A percentile compares a stretch with the other conserved stretches of the same genome.
These are phyloP conservation scores for Drosophila diplacantha DNA, from an alignment of 2,888 invertebrate species.

Conservation along the genomic window DNA sequence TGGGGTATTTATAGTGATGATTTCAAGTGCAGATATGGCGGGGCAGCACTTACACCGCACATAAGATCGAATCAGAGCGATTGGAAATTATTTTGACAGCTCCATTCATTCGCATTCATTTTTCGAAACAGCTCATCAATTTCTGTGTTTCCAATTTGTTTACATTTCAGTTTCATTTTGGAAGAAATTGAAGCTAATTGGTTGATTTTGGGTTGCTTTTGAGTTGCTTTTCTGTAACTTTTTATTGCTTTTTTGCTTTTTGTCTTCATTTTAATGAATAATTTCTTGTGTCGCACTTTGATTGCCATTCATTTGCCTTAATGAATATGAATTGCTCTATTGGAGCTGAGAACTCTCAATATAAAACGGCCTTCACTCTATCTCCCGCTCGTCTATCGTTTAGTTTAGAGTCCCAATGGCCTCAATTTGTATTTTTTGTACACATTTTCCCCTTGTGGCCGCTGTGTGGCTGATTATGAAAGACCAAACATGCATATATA, in stretches of 20 bases:
- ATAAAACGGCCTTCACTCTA: background rate
- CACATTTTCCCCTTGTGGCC: constrained; percentile 5
- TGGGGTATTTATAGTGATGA: constrained; percentile 62
- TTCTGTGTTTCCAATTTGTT: constrained; percentile 23
- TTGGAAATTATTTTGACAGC: constrained; percentile 21
- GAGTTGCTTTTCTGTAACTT: background rate
- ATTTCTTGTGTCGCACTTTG: constrained; percentile 1
- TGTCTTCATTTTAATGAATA: background rate
- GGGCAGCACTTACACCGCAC: background rate
- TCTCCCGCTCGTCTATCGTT: constrained; percentile 9
- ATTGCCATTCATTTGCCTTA: constrained; percentile 36
- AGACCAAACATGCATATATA: constrained; percentile 15
- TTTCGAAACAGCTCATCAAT: background rate
- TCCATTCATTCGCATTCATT: background rate
- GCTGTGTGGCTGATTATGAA: constrained; percentile 32
- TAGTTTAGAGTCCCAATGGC: constrained; percentile 32
- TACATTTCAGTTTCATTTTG: background rate
- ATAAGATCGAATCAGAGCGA: background rate
- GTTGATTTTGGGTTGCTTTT: background rate
- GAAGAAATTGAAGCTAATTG: background rate
- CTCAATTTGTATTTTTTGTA: constrained; percentile 18
- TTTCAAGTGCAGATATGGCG: constrained; percentile 37
- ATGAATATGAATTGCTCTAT: constrained; percentile 37
- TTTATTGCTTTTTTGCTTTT: background rate
- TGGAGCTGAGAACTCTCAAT: constrained; percentile 9